These are phyloP conservation scores for Erebia aethiops DNA, from an alignment of 2,888 invertebrate species.

Conservation along the genomic window DNA sequence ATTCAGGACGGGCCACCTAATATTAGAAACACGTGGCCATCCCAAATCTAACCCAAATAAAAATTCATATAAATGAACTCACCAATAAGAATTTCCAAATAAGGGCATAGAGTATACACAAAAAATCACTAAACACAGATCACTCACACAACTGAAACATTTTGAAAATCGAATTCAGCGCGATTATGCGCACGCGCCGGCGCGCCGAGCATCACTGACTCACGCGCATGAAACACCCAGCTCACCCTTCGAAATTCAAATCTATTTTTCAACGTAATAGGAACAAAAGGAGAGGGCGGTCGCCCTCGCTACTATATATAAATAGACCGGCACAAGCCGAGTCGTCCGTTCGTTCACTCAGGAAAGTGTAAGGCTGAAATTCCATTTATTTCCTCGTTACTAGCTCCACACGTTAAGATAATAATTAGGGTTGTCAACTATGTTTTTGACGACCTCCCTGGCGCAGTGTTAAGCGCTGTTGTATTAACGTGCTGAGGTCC, in stretches of 20 bases:
- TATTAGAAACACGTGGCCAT: constrained; percentile 27
- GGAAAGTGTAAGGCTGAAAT: constrained; percentile 59
- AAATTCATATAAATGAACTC: constrained; percentile 15
- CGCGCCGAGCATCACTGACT: constrained; percentile 75
- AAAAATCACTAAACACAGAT: constrained; percentile 36
- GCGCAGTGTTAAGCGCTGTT: too few relatives aligned
- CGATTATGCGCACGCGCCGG: constrained; percentile 67
- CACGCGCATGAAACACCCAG: constrained; percentile 64
- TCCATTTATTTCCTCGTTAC: constrained; percentile 58
- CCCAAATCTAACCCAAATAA: not conserved
- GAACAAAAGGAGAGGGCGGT: constrained; percentile 81
- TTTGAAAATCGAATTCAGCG: constrained; percentile 35
- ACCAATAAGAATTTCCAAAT: constrained; percentile 26
- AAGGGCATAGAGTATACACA: constrained; percentile 27
- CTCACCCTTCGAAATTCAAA: constrained; percentile 72
- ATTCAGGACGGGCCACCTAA: constrained; percentile 21
- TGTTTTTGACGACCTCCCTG: not conserved
- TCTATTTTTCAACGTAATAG: constrained; percentile 76
- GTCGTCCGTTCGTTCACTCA: constrained; percentile 76
- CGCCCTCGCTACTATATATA: constrained; percentile 72
- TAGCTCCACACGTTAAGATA: constrained; percentile 49
- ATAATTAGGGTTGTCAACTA: constrained; percentile 34
- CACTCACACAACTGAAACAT: constrained; percentile 41
- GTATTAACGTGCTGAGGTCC: too few relatives aligned
- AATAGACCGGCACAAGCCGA: constrained; percentile 69